Evolutionary conservation across 2,888 invertebrate species (phyloP).

Genomic region (Drosophila maculinotata): DNA sequence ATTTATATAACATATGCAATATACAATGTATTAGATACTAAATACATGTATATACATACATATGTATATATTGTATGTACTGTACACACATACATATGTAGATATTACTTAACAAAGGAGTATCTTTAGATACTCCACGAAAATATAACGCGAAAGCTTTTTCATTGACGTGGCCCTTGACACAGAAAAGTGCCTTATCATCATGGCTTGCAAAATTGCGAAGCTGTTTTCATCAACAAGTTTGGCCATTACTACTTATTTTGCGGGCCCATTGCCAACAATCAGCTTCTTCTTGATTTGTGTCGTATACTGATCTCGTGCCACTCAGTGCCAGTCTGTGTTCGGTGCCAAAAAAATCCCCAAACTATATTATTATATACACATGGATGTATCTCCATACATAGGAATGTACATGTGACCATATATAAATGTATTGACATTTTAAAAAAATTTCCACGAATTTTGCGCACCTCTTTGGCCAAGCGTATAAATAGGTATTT

Average conservation of each 20-base stretch:
- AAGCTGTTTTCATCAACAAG: constrained; percentile 30
- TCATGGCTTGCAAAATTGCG: constrained; percentile 29
- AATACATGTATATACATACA: neutral
- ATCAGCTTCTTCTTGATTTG: constrained; percentile 9
- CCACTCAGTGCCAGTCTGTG: constrained; percentile 51
- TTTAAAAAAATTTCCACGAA: constrained; percentile 65
- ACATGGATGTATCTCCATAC: neutral
- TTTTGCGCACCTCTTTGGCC: constrained; percentile 32
- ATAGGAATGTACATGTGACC: neutral
- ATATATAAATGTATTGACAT: constrained; percentile 4
- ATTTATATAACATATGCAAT: too few relatives aligned
- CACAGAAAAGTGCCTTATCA: constrained; percentile 48
- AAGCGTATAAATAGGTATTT: constrained; percentile 35
- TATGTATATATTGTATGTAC: neutral
- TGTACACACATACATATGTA: neutral
- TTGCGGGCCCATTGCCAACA: constrained; percentile 30
- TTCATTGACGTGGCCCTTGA: constrained; percentile 51
- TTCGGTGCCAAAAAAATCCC: constrained; percentile 45
- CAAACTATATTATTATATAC: constrained; percentile 9
- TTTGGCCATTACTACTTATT: constrained; percentile 13
- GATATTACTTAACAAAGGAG: neutral
- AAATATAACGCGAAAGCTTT: constrained; percentile 30
- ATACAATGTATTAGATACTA: too few relatives aligned
- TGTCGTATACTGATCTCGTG: constrained; percentile 64
- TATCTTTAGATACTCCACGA: neutral